Percentiles rank a stretch among this genome's conserved stretches.
Conservation (phyloP, 2,113 vertebrate genomes). For the Nothocercus nigrocapillus region DNA sequence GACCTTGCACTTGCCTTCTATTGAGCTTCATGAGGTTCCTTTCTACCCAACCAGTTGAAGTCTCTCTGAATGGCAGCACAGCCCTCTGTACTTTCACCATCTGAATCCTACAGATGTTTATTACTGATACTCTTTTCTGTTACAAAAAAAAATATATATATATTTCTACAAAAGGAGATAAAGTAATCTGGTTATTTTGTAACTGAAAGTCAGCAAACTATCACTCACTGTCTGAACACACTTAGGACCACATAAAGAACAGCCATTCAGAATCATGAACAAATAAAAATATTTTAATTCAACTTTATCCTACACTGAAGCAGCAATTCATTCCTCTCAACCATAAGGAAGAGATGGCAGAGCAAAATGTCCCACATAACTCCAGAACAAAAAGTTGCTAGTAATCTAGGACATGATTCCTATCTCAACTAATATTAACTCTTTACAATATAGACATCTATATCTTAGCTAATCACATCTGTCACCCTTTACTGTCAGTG, state of each 20-base stretch:
- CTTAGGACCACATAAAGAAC: not conserved
- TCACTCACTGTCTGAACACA: not conserved
- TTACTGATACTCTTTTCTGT: too few relatives aligned
- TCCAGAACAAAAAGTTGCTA: not conserved
- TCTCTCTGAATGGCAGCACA: too few relatives aligned
- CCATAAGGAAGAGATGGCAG: not conserved
- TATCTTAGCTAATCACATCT: not conserved
- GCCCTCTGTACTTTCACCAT: not conserved
- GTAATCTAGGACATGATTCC: not conserved
- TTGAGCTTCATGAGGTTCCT: too few relatives aligned
- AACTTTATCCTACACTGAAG: not conserved
- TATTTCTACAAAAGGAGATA: not conserved
- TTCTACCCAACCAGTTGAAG: too few relatives aligned
- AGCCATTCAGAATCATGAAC: not conserved
- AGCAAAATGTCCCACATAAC: fast-evolving
- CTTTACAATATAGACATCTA: not conserved
- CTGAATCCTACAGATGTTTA: not conserved
- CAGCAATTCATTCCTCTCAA: not conserved
- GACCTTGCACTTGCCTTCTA: too few relatives aligned
- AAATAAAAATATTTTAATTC: not conserved
- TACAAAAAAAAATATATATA: not conserved
- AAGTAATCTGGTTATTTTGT: not conserved
- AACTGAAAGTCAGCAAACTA: not conserved
- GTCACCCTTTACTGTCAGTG: not conserved
- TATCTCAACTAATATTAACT: not conserved